These are phyloP conservation scores for Murina feae DNA, from an alignment of 2,113 vertebrate species.

Conservation along the genomic window DNA sequence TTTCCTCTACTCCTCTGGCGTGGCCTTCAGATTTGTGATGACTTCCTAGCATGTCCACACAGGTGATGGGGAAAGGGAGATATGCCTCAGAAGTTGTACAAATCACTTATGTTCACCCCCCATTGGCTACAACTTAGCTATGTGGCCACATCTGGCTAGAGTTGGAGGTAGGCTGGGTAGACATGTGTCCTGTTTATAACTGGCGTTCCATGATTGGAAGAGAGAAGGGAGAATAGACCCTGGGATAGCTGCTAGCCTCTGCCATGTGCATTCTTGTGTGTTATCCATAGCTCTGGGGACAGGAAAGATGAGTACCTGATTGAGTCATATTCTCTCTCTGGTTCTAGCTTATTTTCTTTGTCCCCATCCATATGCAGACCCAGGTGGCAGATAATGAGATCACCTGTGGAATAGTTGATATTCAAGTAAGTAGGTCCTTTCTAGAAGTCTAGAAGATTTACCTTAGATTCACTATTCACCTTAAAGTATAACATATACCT, in stretches of 20 bases:
- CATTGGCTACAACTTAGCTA: neutral
- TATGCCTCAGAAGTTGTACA: neutral
- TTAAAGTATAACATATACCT: neutral
- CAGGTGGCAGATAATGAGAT: neutral
- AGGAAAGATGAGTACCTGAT: neutral
- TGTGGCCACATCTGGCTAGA: neutral
- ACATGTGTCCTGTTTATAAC: neutral
- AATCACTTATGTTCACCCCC: neutral
- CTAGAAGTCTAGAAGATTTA: neutral
- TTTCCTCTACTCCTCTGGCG: neutral
- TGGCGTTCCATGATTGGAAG: neutral
- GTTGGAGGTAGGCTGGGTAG: neutral
- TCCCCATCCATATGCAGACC: no score
- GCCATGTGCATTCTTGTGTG: neutral
- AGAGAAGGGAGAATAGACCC: neutral
- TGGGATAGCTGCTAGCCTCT: neutral
- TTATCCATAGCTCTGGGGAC: neutral
- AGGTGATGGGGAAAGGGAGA: neutral
- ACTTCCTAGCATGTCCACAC: neutral
- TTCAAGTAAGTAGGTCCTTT: neutral
- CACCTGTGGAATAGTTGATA: neutral
- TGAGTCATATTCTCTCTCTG: neutral
- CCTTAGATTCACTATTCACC: neutral
- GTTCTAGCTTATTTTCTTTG: neutral
- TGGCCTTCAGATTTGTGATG: neutral